phyloP scores from a whole-genome alignment of 2,888 invertebrate species.

The Oligia strigilis region DNA sequence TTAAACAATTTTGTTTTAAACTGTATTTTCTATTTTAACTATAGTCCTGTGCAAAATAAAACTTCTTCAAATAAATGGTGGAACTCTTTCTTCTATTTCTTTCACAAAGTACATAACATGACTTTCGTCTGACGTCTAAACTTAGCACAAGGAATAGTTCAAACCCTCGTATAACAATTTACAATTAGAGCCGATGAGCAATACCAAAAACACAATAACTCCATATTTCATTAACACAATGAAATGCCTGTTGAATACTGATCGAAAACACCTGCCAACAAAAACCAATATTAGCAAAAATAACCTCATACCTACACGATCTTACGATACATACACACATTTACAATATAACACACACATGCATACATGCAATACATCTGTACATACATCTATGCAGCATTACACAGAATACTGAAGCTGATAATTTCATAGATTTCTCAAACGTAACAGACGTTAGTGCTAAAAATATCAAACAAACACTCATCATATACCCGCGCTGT shows the following conservation, averaged over 20 bases:
- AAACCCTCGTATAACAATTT: neutral
- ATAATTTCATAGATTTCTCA: constrained; percentile 62
- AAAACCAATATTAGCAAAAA: constrained; percentile 45
- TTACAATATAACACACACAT: neutral
- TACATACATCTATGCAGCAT: constrained; percentile 26
- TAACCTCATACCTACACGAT: constrained; percentile 31
- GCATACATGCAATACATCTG: neutral
- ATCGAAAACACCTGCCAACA: constrained; percentile 54
- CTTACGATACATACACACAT: neutral
- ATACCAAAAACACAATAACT: constrained; percentile 34
- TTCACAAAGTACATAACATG: neutral
- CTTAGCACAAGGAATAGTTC: neutral
- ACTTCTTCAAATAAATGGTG: neutral
- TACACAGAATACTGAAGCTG: constrained; percentile 33
- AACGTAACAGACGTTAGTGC: constrained; percentile 58
- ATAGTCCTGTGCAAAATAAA: too few species aligned
- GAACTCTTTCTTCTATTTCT: neutral
- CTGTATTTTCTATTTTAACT: too few species aligned
- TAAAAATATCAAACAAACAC: constrained; percentile 70
- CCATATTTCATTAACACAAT: constrained; percentile 38
- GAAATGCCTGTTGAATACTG: constrained; percentile 29
- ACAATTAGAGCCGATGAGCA: constrained; percentile 33
- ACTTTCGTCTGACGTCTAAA: neutral
- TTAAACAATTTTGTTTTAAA: too few species aligned
- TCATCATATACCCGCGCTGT: constrained; percentile 55